Evolutionary conservation across 2,113 vertebrate genomes (phyloP).

Genomic region (Sinocyclocheilus maitianheensis): DNA sequence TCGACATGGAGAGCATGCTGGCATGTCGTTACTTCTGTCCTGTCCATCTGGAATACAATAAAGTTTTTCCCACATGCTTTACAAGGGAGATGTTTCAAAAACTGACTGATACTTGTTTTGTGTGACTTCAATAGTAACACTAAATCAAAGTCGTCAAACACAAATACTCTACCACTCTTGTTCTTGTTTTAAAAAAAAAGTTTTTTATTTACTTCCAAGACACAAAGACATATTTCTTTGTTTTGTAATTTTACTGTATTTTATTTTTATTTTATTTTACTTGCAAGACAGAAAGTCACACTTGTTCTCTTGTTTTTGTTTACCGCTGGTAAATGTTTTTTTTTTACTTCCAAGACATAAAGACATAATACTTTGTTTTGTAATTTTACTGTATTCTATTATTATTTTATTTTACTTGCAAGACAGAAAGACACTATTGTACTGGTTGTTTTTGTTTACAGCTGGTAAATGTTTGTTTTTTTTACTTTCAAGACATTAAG

Average conservation of each 20-base stretch:
- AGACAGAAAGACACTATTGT: too few species aligned
- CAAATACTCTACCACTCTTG: background rate
- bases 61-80: conserved; percentile 54
- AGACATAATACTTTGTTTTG: too few species aligned
- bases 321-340: too few species aligned
- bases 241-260: background rate
- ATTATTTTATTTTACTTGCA: too few species aligned
- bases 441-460: too few species aligned
- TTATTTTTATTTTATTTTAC: background rate
- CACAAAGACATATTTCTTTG: background rate
- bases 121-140: background rate
- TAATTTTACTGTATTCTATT: too few species aligned
- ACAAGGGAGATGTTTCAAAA: conserved; percentile 35
- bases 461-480: too few species aligned
- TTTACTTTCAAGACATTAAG: too few species aligned
- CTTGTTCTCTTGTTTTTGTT: background rate
- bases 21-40: conserved; percentile 54
- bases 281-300: background rate
- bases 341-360: too few species aligned
- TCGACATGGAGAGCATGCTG: conserved; percentile 54
- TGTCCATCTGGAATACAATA: conserved; percentile 52
- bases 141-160: background rate
- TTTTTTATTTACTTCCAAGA: background rate
- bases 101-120: background rate
- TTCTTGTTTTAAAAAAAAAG: background rate